Evolutionary conservation across 2,888 invertebrate genomes (phyloP).

Genomic region (Brachycybe producta): DNA sequence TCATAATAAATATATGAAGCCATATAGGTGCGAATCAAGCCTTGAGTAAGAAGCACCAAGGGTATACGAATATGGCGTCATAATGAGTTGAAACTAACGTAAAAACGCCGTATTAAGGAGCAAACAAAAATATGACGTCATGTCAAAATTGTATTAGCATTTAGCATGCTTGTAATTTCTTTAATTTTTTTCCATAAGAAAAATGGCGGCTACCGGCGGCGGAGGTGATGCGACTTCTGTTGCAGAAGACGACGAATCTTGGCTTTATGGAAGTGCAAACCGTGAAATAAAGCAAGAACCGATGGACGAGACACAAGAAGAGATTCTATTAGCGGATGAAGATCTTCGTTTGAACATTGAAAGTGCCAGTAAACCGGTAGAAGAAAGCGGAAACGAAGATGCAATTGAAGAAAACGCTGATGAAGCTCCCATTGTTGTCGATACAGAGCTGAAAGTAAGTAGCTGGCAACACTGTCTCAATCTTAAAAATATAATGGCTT

Average conservation of each 20-base stretch:
- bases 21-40: too few relatives aligned
- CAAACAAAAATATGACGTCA: too few relatives aligned
- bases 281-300: neutral
- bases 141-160: too few relatives aligned
- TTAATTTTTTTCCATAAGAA: too few relatives aligned
- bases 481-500: too few relatives aligned
- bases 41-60: too few relatives aligned
- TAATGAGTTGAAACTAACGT: too few relatives aligned
- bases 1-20: too few relatives aligned
- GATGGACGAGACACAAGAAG: neutral
- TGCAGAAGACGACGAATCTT: conserved; percentile 14
- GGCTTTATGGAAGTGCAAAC: conserved; percentile 15
- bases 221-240: conserved; percentile 13
- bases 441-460: neutral
- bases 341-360: neutral
- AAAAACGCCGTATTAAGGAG: too few relatives aligned
- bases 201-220: conserved; percentile 4
- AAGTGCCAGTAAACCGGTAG: neutral
- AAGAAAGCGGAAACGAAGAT: neutral
- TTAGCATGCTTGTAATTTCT: too few relatives aligned
- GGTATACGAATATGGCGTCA: too few relatives aligned
- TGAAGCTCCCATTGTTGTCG: neutral
- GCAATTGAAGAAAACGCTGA: neutral
- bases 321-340: neutral
- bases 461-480: too few relatives aligned